Percentiles rank a stretch among this genome's conserved stretches.
These are phyloP conservation scores for Chiridota heheva DNA, from an alignment of 35 echinoderm and acorn worm species.

Conservation along the genomic window DNA sequence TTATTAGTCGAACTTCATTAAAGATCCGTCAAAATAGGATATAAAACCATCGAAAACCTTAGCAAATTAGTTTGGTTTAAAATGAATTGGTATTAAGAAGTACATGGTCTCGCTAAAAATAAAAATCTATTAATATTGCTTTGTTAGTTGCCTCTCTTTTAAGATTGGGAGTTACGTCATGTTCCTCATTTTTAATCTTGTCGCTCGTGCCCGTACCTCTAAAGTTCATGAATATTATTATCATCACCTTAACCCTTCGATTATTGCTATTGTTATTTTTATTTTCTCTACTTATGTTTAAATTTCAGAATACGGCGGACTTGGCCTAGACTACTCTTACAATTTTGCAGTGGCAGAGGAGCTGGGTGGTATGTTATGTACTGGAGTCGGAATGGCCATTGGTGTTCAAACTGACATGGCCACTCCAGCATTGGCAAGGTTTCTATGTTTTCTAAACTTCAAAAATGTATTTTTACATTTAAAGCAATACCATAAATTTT, in stretches of 20 bases:
- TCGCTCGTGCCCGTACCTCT: neutral
- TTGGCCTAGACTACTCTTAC: slow-evolving; percentile 86
- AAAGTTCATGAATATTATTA: neutral
- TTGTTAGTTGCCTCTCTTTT: neutral
- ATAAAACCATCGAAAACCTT: too few relatives aligned
- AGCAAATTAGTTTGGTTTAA: neutral
- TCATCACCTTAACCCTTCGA: neutral
- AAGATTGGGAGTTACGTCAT: neutral
- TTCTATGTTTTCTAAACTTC: neutral
- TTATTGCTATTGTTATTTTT: neutral
- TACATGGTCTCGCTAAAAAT: neutral
- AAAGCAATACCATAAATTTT: neutral
- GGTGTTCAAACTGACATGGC: slow-evolving; percentile 98
- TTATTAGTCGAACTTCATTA: neutral
- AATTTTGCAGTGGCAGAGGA: slow-evolving; percentile 85
- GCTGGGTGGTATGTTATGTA: slow-evolving; percentile 79
- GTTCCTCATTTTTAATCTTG: neutral
- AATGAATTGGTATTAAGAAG: neutral
- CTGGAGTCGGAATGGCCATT: slow-evolving; percentile 88
- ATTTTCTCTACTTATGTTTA: neutral
- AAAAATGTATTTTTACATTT: neutral
- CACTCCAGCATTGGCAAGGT: slow-evolving; percentile 93
- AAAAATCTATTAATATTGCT: neutral
- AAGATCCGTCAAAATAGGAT: too few relatives aligned
- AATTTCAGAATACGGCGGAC: slow-evolving; percentile 87